These are phyloP conservation scores for Gymnothorax javanicus DNA, from an alignment of 2,797 vertebrate genomes.

Conservation along the genomic window DNA sequence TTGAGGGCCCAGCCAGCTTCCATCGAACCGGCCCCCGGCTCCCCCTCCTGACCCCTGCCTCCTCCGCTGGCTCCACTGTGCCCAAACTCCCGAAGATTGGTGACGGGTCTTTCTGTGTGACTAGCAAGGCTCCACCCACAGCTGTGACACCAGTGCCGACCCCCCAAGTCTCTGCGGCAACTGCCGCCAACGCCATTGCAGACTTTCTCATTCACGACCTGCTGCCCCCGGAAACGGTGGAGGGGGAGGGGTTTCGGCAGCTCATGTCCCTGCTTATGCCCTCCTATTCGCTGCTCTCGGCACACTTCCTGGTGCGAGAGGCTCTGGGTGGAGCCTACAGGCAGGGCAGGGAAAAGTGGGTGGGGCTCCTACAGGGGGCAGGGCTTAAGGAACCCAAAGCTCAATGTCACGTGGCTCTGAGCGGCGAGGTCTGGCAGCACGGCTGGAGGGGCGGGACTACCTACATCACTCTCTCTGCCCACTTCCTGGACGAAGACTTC, in stretches of 20 bases:
- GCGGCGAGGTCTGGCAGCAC: slow-evolving; percentile 66
- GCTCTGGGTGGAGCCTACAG: slow-evolving; percentile 64
- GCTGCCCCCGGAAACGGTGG: slow-evolving; percentile 59
- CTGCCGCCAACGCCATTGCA: slow-evolving; percentile 60
- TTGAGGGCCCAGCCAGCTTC: no score
- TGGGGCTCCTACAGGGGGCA: slow-evolving; percentile 51
- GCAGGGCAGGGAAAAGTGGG: slow-evolving; percentile 54
- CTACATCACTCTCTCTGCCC: slow-evolving; percentile 70
- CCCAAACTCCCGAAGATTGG: background rate
- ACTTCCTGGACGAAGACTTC: slow-evolving; percentile 68
- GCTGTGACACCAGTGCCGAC: background rate
- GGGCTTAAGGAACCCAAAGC: slow-evolving; percentile 30
- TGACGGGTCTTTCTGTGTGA: background rate
- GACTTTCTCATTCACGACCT: slow-evolving; percentile 67
- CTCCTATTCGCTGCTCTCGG: slow-evolving; percentile 61
- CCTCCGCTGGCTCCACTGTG: background rate
- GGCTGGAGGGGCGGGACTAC: slow-evolving; percentile 57
- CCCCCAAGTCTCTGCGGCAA: slow-evolving; percentile 37
- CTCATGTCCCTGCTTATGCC: slow-evolving; percentile 67
- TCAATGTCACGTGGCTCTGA: slow-evolving; percentile 57
- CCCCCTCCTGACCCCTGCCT: background rate
- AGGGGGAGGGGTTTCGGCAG: slow-evolving; percentile 69
- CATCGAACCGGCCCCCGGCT: no score
- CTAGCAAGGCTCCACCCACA: background rate
- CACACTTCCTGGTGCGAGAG: slow-evolving; percentile 52